Base-by-base conservation (phyloP, 1,140 invertebrate genomes). In the Atta cephalotes region DNA sequence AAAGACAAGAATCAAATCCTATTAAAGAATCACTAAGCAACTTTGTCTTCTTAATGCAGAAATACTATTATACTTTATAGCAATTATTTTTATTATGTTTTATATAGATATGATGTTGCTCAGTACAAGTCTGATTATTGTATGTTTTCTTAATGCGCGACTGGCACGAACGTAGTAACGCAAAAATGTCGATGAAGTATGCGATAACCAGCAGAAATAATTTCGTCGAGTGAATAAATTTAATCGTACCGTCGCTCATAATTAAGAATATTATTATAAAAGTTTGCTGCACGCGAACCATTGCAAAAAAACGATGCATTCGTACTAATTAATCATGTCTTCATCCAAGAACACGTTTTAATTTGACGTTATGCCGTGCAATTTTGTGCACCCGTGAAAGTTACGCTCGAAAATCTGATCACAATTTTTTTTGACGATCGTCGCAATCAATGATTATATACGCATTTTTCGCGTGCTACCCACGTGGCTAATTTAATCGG, bases 261-360 rank as follows among this genome's bases (percentile, higher is more conserved):
- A 88, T 90, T 90, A 90, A 76, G 51, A 87, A 88, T 81, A 85
- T 88, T 80, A 58, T 89, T 90, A 77, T 74, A 89, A 77, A 87
- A 85, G 80, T 62, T 45, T 25, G 4, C 12, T 35, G 31, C 35
- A 65, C 35, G 70, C 63, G 35, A 70, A 58, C 21, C 7, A 76
- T 51, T 28, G 18, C 66, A 35, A 45, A 45, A 21, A 28, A 71
- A 35, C 51, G 62, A 70, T 60, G 31, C 85, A 49, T 51, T 86
- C 39, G n/a, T 71, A 51, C 10, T 66, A 56, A 89, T 89, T 79
- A 78, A 86, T 80, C 76, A 51, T 4, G 14, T 66, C 51, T 77
- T 85, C 45, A 70, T 85, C 14, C n/a, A 60, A 63, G n/a, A 63
- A 53, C 21, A 21, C 31, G 72, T 68, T 74, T 39, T 63, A 74